Evolutionary conservation across 2,113 vertebrate genomes (phyloP).

Genomic region (Xenotilapia flavipinnis): DNA sequence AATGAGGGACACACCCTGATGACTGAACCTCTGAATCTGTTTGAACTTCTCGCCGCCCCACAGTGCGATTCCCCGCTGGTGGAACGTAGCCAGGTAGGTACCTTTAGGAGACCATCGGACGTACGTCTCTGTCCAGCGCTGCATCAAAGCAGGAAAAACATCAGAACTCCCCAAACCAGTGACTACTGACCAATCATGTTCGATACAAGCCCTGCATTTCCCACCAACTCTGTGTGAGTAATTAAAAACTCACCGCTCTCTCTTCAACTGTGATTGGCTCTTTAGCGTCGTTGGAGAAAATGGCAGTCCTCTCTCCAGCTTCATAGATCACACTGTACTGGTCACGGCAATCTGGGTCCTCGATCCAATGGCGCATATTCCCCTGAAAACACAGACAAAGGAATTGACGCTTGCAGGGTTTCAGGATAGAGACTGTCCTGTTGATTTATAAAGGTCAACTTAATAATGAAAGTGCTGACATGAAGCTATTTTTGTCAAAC

Average conservation of each 20-base stretch:
- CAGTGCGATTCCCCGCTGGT: constrained; percentile 92
- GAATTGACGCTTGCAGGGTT: neutral
- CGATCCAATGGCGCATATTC: constrained; percentile 94
- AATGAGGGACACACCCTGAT: constrained; percentile 94
- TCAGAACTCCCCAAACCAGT: neutral
- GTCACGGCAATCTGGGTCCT: constrained; percentile 93
- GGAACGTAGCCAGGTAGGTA: constrained; percentile 94
- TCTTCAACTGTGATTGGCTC: constrained; percentile 89
- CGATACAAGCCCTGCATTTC: neutral
- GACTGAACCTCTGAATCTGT: constrained; percentile 96
- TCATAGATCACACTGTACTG: constrained; percentile 99
- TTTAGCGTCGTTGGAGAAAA: constrained; percentile 91
- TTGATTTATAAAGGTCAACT: neutral
- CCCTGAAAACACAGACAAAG: constrained; percentile 65
- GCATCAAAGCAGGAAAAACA: neutral
- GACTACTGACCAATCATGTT: no score
- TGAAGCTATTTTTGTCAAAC: neutral
- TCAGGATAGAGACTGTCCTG: neutral
- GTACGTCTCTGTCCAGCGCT: constrained; percentile 98
- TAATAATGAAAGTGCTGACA: neutral
- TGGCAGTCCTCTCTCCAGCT: constrained; percentile 90
- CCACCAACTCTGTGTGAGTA: neutral
- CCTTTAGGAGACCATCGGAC: constrained; percentile 98
- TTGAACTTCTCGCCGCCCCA: constrained; percentile 99
- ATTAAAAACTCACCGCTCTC: constrained; percentile 79